Percentiles rank a stretch among this genome's conserved stretches.
Evolutionary conservation across 2,797 vertebrate species (phyloP).

Genomic region (Tauraco hartlaubi): DNA sequence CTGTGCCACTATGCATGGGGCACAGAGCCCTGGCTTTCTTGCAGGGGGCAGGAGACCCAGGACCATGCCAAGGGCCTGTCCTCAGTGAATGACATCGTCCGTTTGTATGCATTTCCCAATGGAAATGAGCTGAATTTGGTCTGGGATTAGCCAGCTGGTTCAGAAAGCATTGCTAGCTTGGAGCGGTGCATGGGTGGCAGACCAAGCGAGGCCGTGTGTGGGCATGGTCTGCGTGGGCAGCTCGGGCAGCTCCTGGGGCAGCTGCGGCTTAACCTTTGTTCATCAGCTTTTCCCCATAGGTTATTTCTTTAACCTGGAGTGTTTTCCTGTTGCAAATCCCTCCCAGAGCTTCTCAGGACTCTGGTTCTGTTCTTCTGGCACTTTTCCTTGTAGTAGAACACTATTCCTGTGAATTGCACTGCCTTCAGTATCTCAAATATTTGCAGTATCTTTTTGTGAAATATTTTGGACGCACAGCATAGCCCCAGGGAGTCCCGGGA

Average conservation of each 20-base stretch:
- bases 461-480: conserved; percentile 15
- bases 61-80: accelerated
- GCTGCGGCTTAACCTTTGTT: neutral
- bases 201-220: accelerated
- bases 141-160: neutral
- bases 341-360: neutral
- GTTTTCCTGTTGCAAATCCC: neutral
- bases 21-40: neutral
- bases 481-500: conserved; percentile 31
- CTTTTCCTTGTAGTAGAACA: neutral
- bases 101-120: neutral
- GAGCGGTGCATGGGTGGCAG: neutral
- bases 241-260: neutral
- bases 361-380: neutral
- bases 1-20: neutral
- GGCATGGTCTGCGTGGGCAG: neutral
- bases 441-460: conserved; percentile 50
- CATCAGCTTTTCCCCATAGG: neutral
- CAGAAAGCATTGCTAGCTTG: neutral
- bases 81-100: neutral
- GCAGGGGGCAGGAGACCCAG: neutral
- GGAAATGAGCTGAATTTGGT: neutral
- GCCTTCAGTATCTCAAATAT: conserved; percentile 48
- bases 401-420: neutral
- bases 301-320: neutral